Evolutionary conservation across 2,113 vertebrate species (phyloP).

Genomic region (Copsychus sechellarum): DNA sequence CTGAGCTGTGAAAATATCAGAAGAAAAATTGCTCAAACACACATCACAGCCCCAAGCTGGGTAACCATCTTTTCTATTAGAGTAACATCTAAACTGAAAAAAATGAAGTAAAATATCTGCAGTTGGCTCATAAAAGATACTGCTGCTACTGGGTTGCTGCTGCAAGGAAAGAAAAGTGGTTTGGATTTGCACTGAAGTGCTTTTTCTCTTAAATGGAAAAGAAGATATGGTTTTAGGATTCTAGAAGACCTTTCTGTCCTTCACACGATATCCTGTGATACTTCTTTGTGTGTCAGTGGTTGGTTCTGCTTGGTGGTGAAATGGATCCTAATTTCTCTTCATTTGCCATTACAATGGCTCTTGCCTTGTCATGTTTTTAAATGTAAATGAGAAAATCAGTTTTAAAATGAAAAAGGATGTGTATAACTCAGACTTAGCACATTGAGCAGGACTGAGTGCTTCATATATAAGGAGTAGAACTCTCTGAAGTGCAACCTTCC

Average conservation of each 20-base stretch:
- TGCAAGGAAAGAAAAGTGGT: background rate
- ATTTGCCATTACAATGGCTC: background rate
- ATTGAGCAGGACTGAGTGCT: background rate
- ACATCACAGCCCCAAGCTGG: background rate
- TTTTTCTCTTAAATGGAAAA: background rate
- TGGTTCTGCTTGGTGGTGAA: background rate
- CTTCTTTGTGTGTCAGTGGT: background rate
- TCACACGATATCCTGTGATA: background rate
- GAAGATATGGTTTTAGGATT: background rate
- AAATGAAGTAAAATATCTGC: background rate
- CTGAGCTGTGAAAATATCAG: background rate
- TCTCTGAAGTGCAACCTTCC: background rate
- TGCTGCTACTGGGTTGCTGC: background rate
- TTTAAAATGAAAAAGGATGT: background rate
- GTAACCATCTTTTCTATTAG: background rate
- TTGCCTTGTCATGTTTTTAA: background rate
- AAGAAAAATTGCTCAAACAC: background rate
- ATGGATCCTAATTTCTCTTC: background rate
- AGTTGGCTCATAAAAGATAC: background rate
- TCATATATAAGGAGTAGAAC: background rate
- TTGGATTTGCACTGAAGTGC: background rate
- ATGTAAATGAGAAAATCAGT: background rate
- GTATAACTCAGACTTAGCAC: background rate
- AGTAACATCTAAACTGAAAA: background rate
- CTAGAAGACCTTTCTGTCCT: background rate